phyloP scores from a whole-genome alignment of 2,113 vertebrate species.

The Leptobrachium ailaonicum region DNA sequence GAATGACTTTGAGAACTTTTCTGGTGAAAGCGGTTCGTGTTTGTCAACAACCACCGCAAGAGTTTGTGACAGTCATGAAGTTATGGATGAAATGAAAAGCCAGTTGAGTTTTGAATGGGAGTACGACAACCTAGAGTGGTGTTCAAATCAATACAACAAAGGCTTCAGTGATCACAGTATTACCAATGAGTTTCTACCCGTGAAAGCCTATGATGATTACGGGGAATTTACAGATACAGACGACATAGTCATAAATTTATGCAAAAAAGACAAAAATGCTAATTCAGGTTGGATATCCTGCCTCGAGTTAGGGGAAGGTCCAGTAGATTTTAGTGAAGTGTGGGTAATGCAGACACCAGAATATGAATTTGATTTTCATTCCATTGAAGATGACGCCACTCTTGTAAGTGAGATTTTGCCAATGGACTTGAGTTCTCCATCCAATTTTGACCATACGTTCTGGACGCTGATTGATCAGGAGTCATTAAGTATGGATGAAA shows the following conservation, averaged over 20 bases:
- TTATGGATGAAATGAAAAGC: slow-evolving; percentile 59
- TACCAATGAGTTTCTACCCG: slow-evolving; percentile 58
- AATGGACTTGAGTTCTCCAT: slow-evolving; percentile 70
- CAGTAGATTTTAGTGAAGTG: slow-evolving; percentile 57
- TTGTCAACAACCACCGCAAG: slow-evolving; percentile 39
- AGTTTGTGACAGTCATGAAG: slow-evolving; percentile 10
- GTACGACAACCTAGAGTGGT: slow-evolving; percentile 54
- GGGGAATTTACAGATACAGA: slow-evolving; percentile 60
- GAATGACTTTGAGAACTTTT: slow-evolving; percentile 27
- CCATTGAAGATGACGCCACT: slow-evolving; percentile 56
- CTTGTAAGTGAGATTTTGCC: slow-evolving; percentile 70
- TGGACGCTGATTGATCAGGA: slow-evolving; percentile 63
- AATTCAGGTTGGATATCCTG: slow-evolving; percentile 66
- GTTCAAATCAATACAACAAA: slow-evolving; percentile 44
- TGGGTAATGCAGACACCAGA: slow-evolving; percentile 59
- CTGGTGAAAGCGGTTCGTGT: not conserved
- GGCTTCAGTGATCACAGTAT: slow-evolving; percentile 58
- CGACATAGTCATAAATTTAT: slow-evolving; percentile 64
- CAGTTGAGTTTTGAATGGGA: slow-evolving; percentile 64
- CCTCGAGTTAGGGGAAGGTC: slow-evolving; percentile 73
- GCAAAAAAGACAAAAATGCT: slow-evolving; percentile 68
- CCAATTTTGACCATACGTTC: slow-evolving; percentile 59
- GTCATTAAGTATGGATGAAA: slow-evolving; percentile 66
- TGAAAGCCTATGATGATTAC: slow-evolving; percentile 46
- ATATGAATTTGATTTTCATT: slow-evolving; percentile 62